Percentiles rank a stretch among this genome's conserved stretches.
phyloP scores from a whole-genome alignment of 2,113 vertebrate species.

The Edolisoma coerulescens region DNA sequence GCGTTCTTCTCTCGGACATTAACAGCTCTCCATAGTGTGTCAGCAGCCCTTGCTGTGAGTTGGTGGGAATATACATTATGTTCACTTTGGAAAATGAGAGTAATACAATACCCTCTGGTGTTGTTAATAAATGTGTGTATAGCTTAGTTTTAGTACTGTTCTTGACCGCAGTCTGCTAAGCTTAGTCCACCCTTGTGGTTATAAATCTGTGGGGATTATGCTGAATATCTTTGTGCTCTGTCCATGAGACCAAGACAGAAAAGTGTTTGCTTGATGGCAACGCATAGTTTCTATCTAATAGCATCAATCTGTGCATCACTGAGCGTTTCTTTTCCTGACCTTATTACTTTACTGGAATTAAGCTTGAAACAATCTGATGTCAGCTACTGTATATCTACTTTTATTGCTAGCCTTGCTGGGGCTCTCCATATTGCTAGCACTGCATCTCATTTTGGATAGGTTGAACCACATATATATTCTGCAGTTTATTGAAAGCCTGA shows the following conservation, averaged over 20 bases:
- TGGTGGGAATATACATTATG: conserved; percentile 13
- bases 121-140: conserved; percentile 38
- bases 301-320: conserved; percentile 76
- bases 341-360: conserved; percentile 84
- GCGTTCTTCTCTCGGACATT: background rate
- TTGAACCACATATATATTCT: conserved; percentile 77
- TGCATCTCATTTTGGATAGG: conserved; percentile 80
- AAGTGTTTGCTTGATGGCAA: conserved; percentile 51
- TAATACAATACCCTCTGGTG: conserved; percentile 14
- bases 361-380: conserved; percentile 82
- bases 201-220: conserved; percentile 59
- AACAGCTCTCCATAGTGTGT: background rate
- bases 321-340: conserved; percentile 75
- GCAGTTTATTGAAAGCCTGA: conserved; percentile 77
- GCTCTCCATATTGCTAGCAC: conserved; percentile 73
- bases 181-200: conserved; percentile 17
- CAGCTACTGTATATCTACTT: conserved; percentile 81
- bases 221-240: conserved; percentile 52
- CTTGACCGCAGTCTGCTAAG: conserved; percentile 18
- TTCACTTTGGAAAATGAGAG: conserved; percentile 16
- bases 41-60: background rate
- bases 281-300: conserved; percentile 57
- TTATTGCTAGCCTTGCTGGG: conserved; percentile 77
- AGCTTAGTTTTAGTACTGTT: conserved; percentile 37
- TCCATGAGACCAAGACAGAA: conserved; percentile 55